Evolutionary conservation across 2,888 invertebrate species (phyloP), one percentile per base, ranked within the genome.

Genomic region (Anodontia alba): DNA sequence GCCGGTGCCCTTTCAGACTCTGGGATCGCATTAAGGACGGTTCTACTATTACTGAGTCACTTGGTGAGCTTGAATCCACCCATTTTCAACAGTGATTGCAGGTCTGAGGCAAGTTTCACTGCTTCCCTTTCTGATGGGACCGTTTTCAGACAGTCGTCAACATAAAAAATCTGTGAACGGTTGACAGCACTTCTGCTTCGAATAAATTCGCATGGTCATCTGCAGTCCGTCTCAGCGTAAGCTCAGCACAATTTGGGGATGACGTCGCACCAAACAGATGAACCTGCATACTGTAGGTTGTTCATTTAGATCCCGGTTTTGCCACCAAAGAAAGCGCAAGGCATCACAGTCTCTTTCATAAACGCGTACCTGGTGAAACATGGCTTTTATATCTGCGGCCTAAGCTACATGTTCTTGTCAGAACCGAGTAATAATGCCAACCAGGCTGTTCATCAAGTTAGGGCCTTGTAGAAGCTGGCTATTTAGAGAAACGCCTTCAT

Each of bases 351-450:
- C 81, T 31, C 43, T 38, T 1, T 83, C 78, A 7, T 26, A 29
- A 0, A 84, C 80, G 0, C 71, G 49, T 17, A 87, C 87, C 67
- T 84, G 84, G 66, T 86, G 79, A 57, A 84, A 85, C 83, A 87
- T 87, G 3, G 78, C 83, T 49, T 84, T 81, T 17, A 87, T 81
- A 38, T 87, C 87, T 0, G 78, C 81, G 15, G 68, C 49, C 0
- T 85, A 0, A 12, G 83, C 84, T 15, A 78, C 31, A 1, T 49
- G 33, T 57, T 81, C 79, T 33, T 81, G 76, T 79, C 84, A 49
- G 36, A 85, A 85, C 26, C 84, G 43, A 5, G 69, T 77, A 38
- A 84, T 17, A 17, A 83, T 83, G 1, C 80, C 81, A 23, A 85
- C 68, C n/a, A 87, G 69, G 70, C 73, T 82, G 46, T 86, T 84